Evolutionary conservation across 2,888 invertebrate genomes (phyloP), one percentile per base, ranked within the genome.

Genomic region (Dexiosoma caninum): DNA sequence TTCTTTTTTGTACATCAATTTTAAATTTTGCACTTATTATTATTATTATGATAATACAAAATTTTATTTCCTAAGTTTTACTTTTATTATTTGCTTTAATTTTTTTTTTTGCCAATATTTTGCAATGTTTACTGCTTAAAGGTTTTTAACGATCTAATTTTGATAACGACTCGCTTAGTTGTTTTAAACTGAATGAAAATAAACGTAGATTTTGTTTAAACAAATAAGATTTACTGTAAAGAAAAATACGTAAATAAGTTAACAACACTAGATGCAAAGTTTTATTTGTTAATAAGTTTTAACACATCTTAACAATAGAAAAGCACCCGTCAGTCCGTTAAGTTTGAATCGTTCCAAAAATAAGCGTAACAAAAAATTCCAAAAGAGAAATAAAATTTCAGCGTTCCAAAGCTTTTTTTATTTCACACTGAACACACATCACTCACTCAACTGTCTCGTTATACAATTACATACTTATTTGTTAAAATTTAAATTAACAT

Each of bases 121-220:
- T 49, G 9, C 40, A 82, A 83, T 83, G 81, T 85, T 83, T 81
- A 77, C 85, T 59, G 79, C 72, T 55, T 66, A 81, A 77, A 78
- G 81, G 79, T 74, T 81, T 70, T 71, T 23, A 53, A 78, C 86
- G 85, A 86, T 88, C 88, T 88, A 87, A 86, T 84, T 84, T 83
- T 85, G 85, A 85, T 86, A 82, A 88, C 84, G 84, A 85, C 83
- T 70, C 69, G 78, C 74, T 79, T 76, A 78, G 80, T 84, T 83
- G 85, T 87, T 87, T 85, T 87, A 87, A 85, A 84, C 82, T 79
- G 21, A 51, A 35, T 37, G 67, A 23, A 14, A 55, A 66, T 57
- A 35, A 37, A 59, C 49, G 62, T 40, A 42, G 30, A 49, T 40
- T 49, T 57, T 64, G 23, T 37, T 66, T 4, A 12, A 19, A 14